phyloP scores from a whole-genome alignment of 2,797 vertebrate species.

The Aldrovandia affinis region DNA sequence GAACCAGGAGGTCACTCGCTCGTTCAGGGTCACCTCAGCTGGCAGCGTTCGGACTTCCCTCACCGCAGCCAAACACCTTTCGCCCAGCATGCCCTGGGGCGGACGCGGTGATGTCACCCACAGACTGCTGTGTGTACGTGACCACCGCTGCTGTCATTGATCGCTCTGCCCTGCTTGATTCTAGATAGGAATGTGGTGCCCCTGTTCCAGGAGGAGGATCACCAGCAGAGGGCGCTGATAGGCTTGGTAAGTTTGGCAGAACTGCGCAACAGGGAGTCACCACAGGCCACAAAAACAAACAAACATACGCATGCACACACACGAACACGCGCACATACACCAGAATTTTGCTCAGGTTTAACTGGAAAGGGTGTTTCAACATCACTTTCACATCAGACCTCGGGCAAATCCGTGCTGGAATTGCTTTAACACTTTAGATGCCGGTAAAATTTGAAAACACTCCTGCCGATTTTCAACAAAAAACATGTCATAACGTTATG shows the following conservation, averaged over 20 bases:
- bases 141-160: not conserved
- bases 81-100: no score
- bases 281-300: not conserved
- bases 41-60: not conserved
- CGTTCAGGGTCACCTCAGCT: not conserved
- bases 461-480: not conserved
- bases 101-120: not conserved
- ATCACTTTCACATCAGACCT: not conserved
- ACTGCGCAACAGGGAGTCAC: not conserved
- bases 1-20: not conserved
- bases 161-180: constrained; percentile 39
- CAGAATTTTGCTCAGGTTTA: not conserved
- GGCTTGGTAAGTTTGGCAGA: constrained; percentile 82
- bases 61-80: not conserved
- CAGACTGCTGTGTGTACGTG: not conserved
- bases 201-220: constrained; percentile 91
- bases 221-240: constrained; percentile 82
- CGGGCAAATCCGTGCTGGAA: not conserved
- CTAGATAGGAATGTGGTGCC: constrained; percentile 83
- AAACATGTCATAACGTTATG: not conserved
- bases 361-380: not conserved
- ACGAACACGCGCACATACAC: not conserved
- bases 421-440: not conserved
- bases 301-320: not conserved
- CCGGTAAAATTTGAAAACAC: not conserved